A percentile compares a stretch with the other conserved stretches of the same genome.
Evolutionary conservation across 1,140 invertebrate genomes (phyloP).

Genomic region (Drosophila athabasca): DNA sequence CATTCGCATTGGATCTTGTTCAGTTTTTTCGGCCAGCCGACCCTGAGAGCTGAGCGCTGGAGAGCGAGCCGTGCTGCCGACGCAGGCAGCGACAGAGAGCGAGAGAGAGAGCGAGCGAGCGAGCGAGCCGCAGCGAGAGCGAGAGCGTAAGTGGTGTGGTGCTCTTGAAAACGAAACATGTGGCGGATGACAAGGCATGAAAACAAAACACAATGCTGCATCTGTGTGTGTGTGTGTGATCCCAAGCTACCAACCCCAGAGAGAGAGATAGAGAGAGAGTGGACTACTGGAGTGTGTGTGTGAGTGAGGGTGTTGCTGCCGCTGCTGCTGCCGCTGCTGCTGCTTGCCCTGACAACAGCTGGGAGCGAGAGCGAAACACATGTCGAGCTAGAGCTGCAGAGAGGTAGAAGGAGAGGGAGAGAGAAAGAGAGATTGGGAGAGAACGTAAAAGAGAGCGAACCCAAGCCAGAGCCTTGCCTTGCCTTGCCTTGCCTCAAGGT

Average conservation of each 20-base stretch:
- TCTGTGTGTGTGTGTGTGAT: neutral
- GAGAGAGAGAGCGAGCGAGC: slow-evolving; percentile 3
- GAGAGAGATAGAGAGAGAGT: too few species aligned
- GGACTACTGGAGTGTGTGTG: neutral
- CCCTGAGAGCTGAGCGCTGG: slow-evolving; percentile 46
- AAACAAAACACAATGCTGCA: too few species aligned
- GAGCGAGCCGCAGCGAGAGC: neutral
- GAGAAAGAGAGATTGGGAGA: slow-evolving; percentile 1
- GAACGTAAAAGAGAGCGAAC: too few species aligned
- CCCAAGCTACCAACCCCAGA: too few species aligned
- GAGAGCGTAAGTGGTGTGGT: neutral
- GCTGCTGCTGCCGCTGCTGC: too few species aligned
- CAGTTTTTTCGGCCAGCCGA: slow-evolving; percentile 70
- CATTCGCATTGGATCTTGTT: slow-evolving; percentile 81
- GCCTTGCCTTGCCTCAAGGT: too few species aligned
- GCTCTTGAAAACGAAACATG: slow-evolving; percentile 10
- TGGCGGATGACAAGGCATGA: too few species aligned
- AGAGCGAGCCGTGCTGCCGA: slow-evolving; percentile 1
- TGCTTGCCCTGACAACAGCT: slow-evolving; percentile 29
- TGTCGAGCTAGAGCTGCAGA: slow-evolving; percentile 32
- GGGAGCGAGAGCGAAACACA: slow-evolving; percentile 63
- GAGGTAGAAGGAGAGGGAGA: slow-evolving; percentile 2
- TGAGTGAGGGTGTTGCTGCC: slow-evolving; percentile 6
- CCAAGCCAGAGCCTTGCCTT: too few species aligned
- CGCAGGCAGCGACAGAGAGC: slow-evolving; percentile 14